These are phyloP conservation scores for Chlorocebus sabaeus DNA, from an alignment of 2,113 vertebrate genomes.

Conservation along the genomic window DNA sequence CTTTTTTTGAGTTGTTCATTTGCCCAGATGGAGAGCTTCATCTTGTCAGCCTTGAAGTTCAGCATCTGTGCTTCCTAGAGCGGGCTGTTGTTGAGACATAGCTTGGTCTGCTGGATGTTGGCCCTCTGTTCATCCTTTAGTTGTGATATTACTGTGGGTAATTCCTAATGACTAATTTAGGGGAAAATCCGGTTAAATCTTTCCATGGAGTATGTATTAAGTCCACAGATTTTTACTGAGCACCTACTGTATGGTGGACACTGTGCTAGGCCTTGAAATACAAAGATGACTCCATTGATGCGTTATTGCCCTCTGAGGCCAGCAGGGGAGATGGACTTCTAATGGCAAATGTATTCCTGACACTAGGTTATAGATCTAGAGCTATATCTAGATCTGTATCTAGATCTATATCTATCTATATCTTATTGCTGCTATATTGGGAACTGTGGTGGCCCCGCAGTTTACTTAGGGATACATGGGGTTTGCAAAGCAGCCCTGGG, in stretches of 20 bases:
- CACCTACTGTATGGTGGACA: not conserved
- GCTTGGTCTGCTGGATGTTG: not conserved
- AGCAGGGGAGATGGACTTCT: not conserved
- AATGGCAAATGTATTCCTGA: not conserved
- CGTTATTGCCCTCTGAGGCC: not conserved
- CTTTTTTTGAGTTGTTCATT: not conserved
- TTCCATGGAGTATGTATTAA: not conserved
- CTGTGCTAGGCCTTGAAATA: not conserved
- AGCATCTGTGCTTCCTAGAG: not conserved
- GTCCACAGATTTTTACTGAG: not conserved
- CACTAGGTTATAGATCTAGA: too few relatives aligned
- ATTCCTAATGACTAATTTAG: not conserved
- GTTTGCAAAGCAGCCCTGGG: not conserved
- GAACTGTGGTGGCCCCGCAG: not conserved
- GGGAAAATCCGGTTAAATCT: not conserved
- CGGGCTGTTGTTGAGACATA: not conserved
- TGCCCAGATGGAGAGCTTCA: not conserved
- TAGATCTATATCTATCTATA: too few relatives aligned
- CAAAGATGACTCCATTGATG: not conserved
- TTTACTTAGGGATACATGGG: not conserved
- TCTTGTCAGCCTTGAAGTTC: not conserved
- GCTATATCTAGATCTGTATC: too few relatives aligned
- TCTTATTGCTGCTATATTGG: not conserved
- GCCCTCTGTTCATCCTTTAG: not conserved
- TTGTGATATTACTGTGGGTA: not conserved